These are phyloP conservation scores for Sussaba pulchella DNA, from an alignment of 2,888 invertebrate species.

Conservation along the genomic window DNA sequence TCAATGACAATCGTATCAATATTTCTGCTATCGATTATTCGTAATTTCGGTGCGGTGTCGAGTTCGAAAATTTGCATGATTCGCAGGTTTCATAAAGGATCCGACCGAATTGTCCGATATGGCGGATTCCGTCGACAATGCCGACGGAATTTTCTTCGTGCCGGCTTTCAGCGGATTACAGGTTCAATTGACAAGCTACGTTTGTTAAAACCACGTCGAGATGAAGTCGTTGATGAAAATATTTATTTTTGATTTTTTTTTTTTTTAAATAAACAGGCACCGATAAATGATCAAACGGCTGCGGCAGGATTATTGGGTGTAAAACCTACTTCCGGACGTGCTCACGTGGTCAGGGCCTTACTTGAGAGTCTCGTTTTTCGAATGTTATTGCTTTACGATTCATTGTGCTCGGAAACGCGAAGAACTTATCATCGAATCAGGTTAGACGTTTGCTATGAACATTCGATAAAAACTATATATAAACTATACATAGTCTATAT, in stretches of 20 bases:
- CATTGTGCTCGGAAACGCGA: conserved; percentile 89
- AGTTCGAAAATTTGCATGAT: background rate
- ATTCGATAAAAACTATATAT: too few species aligned
- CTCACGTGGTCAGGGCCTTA: conserved; percentile 93
- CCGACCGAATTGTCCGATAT: conserved; percentile 89
- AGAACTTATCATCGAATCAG: conserved; percentile 87
- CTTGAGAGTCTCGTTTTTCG: conserved; percentile 95
- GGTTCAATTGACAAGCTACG: conserved; percentile 85
- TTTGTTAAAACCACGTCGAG: too few species aligned
- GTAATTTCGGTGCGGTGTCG: background rate
- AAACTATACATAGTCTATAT: too few species aligned
- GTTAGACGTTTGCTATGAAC: conserved; percentile 82
- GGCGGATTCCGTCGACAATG: conserved; percentile 89
- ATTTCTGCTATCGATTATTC: background rate
- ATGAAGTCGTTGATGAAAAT: too few species aligned
- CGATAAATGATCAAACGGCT: conserved; percentile 94
- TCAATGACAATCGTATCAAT: too few species aligned
- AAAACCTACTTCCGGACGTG: conserved; percentile 90
- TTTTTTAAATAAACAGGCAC: conserved; percentile 88
- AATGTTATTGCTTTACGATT: conserved; percentile 91
- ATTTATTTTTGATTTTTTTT: too few species aligned
- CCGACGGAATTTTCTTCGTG: conserved; percentile 93
- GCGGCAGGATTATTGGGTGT: conserved; percentile 93
- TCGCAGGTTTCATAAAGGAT: conserved; percentile 87
- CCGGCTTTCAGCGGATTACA: conserved; percentile 96